Conservation (phyloP, 2,888 invertebrate species). For the Euzophera pinguis region DNA sequence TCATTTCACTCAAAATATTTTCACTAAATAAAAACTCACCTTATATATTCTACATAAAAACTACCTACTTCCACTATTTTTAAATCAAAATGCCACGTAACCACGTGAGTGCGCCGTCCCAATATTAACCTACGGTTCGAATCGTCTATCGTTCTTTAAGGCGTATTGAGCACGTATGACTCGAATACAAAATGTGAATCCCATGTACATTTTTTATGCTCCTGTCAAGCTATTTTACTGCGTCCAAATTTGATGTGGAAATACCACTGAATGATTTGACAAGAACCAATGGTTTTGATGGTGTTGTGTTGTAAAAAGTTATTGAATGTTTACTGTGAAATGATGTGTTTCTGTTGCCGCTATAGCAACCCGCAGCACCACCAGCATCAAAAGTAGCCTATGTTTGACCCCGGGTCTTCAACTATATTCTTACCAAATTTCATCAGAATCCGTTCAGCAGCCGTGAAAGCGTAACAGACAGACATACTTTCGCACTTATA, state of each 20-base stretch:
- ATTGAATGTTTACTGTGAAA: neutral
- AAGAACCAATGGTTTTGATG: neutral
- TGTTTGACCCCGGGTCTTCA: too few relatives aligned
- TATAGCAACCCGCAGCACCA: too few relatives aligned
- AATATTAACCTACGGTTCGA: slow-evolving; percentile 20
- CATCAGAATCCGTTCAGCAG: too few relatives aligned
- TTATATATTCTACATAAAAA: too few relatives aligned
- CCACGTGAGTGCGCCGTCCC: neutral
- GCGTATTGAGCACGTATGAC: slow-evolving; percentile 20
- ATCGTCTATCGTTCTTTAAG: slow-evolving; percentile 21
- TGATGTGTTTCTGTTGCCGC: too few relatives aligned
- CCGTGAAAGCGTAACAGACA: too few relatives aligned
- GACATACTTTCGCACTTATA: too few relatives aligned
- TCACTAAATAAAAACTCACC: too few relatives aligned
- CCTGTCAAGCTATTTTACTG: slow-evolving; percentile 15
- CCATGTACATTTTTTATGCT: slow-evolving; percentile 14
- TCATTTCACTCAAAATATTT: too few relatives aligned
- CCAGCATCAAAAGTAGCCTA: too few relatives aligned
- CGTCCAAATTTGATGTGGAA: slow-evolving; percentile 5
- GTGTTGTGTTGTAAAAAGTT: neutral
- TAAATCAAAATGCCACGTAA: neutral
- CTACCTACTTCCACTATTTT: neutral
- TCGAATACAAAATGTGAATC: slow-evolving; percentile 27
- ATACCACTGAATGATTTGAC: neutral
- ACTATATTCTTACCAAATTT: too few relatives aligned